Conservation (phyloP, 2,888 invertebrate species). For the Eilema depressum region DNA sequence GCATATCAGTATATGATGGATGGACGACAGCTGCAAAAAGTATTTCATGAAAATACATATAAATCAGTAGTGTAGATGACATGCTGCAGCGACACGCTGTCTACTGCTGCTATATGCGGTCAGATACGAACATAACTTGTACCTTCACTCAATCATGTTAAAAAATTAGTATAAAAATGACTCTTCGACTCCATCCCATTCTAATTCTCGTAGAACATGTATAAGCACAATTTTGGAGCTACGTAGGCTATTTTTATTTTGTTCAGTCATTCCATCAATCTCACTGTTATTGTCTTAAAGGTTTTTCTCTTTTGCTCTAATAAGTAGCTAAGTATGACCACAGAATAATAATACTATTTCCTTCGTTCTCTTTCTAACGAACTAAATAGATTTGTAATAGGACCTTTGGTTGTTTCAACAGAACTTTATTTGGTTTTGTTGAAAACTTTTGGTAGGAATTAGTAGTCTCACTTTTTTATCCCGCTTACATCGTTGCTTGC, state of each 20-base stretch:
- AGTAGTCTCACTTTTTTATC: no score
- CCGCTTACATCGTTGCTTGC: no score
- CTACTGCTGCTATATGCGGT: no score
- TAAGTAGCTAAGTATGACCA: slow-evolving; percentile 1
- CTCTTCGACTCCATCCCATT: slow-evolving; percentile 38
- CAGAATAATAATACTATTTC: neutral
- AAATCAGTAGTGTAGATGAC: no score
- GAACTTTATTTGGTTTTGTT: neutral
- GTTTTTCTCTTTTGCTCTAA: slow-evolving; percentile 32
- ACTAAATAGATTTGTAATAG: neutral
- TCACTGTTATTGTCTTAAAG: slow-evolving; percentile 59
- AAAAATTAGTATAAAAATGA: no score
- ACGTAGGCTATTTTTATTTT: slow-evolving; percentile 76
- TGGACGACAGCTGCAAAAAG: no score
- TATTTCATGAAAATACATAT: no score
- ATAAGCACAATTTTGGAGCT: slow-evolving; percentile 74
- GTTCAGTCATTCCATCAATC: slow-evolving; percentile 79
- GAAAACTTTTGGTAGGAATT: neutral
- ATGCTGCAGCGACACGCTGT: no score
- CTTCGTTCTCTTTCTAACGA: neutral
- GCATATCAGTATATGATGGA: no score
- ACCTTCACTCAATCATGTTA: no score
- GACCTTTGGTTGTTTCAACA: neutral
- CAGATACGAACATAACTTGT: no score
- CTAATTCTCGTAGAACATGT: slow-evolving; percentile 60